Evolutionary conservation across 2,888 invertebrate genomes (phyloP).

Genomic region (Pseudanteris insignis): DNA sequence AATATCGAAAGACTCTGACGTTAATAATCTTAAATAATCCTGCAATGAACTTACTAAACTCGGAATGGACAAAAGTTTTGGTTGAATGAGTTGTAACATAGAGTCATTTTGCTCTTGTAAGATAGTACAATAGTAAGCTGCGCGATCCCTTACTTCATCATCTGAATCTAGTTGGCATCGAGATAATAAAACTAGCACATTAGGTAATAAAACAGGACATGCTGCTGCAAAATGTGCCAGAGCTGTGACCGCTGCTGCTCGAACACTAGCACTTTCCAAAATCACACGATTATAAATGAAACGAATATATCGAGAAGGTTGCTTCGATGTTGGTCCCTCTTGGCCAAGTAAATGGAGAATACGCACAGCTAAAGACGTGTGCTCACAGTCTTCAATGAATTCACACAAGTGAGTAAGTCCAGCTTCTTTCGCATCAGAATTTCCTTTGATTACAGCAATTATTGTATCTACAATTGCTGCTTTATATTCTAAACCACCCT

Average conservation of each 20-base stretch:
- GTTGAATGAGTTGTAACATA: slow-evolving; percentile 58
- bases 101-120: slow-evolving; percentile 70
- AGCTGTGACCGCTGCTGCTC: slow-evolving; percentile 97
- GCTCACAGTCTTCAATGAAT: slow-evolving; percentile 99
- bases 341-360: slow-evolving; percentile 95
- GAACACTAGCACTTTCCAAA: slow-evolving; percentile 92
- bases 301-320: slow-evolving; percentile 86
- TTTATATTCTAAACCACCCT: slow-evolving; percentile 97
- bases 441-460: slow-evolving; percentile 96
- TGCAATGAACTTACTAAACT: slow-evolving; percentile 88
- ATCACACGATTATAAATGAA: slow-evolving; percentile 93
- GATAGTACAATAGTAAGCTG: slow-evolving; percentile 93
- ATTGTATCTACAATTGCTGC: slow-evolving; percentile 98
- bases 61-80: slow-evolving; percentile 73
- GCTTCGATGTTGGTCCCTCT: slow-evolving; percentile 95
- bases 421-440: slow-evolving; percentile 96
- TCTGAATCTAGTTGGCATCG: slow-evolving; percentile 96
- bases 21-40: slow-evolving; percentile 79
- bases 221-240: slow-evolving; percentile 98
- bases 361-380: slow-evolving; percentile 93
- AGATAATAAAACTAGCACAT: slow-evolving; percentile 82
- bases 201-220: slow-evolving; percentile 86
- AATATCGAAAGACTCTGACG: slow-evolving; percentile 76
- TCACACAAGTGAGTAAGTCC: slow-evolving; percentile 97
- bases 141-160: slow-evolving; percentile 97